Evolutionary conservation across 1,140 invertebrate species (phyloP).

Genomic region (Pogonus chalceus): DNA sequence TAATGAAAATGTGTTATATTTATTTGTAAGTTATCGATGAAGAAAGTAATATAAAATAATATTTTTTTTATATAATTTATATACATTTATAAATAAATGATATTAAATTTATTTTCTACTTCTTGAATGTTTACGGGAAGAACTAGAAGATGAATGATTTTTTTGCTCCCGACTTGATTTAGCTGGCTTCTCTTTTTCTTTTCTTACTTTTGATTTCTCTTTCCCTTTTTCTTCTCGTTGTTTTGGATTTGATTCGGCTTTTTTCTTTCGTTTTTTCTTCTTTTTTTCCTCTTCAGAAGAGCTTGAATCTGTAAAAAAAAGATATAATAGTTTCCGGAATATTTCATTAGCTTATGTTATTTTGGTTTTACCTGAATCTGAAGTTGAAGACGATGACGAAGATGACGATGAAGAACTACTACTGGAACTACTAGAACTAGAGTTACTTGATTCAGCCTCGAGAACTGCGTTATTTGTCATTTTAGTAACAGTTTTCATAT

Average conservation of each 20-base stretch:
- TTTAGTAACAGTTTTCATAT: conserved; percentile 77
- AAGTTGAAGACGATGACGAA: conserved; percentile 16
- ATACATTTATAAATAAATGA: conserved; percentile 37
- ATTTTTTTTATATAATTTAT: conserved; percentile 31
- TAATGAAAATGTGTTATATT: not conserved
- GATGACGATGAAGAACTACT: conserved; percentile 22
- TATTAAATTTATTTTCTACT: conserved; percentile 21
- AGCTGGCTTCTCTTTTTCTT: conserved; percentile 24
- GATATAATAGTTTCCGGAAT: not conserved
- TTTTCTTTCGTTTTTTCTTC: conserved; percentile 18
- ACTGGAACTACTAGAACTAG: conserved; percentile 32
- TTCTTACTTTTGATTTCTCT: conserved; percentile 22
- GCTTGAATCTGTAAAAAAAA: conserved; percentile 15
- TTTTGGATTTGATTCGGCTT: conserved; percentile 19
- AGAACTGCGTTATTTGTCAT: conserved; percentile 31
- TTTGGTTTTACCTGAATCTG: conserved; percentile 16
- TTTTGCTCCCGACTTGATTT: too few species aligned
- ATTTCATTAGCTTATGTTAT: not conserved
- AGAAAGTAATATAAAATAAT: too few species aligned
- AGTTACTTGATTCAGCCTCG: conserved; percentile 19
- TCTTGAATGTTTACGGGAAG: conserved; percentile 18
- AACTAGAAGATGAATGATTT: too few species aligned
- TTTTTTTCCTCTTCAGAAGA: conserved; percentile 16
- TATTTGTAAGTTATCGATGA: not conserved
- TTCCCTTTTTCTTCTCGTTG: conserved; percentile 28